Evolutionary conservation across 2,113 vertebrate genomes (phyloP).

Genomic region (Megalops atlanticus): DNA sequence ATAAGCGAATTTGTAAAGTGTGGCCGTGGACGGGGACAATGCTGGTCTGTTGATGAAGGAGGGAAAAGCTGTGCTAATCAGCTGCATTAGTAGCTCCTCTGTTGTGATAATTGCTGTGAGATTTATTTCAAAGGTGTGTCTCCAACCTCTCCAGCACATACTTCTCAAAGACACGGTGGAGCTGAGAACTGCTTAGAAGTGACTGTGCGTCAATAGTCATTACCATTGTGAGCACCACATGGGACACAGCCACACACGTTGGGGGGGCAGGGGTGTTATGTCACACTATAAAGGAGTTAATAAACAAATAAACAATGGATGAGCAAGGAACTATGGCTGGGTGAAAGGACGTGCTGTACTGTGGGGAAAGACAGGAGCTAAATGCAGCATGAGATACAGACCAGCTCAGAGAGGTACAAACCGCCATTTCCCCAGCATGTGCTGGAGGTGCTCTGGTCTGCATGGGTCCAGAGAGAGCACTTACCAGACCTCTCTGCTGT

Average conservation of each 20-base stretch:
- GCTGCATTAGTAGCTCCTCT: constrained; percentile 29
- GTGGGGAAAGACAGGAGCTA: background rate
- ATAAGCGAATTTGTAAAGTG: background rate
- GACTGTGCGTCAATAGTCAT: no score
- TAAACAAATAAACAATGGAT: no score
- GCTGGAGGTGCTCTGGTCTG: no score
- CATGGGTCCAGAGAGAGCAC: background rate
- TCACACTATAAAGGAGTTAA: no score
- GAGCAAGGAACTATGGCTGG: no score
- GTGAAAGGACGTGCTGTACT: background rate
- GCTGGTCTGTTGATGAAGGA: constrained; percentile 3
- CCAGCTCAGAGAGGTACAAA: background rate
- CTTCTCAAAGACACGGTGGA: background rate
- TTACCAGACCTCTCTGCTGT: background rate
- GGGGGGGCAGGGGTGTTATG: no score
- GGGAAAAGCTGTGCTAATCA: constrained; percentile 30
- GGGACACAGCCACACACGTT: no score
- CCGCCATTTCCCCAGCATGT: background rate
- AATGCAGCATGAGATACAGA: background rate
- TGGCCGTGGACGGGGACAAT: background rate
- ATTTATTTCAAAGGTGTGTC: constrained; percentile 29
- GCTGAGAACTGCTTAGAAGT: background rate
- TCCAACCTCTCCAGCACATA: background rate
- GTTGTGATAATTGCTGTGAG: constrained; percentile 31
- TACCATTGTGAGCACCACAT: no score